Conservation (phyloP, 2,113 vertebrate species). For the Pseudonaja textilis region DNA sequence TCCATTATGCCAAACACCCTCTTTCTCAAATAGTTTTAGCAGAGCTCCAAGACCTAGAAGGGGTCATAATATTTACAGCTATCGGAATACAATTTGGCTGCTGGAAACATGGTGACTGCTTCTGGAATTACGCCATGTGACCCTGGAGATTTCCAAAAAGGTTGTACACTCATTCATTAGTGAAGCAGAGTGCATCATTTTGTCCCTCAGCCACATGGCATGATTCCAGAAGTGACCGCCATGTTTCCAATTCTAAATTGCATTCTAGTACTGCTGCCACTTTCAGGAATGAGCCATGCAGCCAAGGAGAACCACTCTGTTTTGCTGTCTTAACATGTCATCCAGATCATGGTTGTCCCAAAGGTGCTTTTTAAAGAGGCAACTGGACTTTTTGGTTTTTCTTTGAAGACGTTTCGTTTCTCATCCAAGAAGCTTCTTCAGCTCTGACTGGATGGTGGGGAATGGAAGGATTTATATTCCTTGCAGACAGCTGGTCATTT, state of each 20-base stretch:
- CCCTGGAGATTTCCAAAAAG: background rate
- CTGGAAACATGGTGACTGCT: background rate
- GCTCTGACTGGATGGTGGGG: no score
- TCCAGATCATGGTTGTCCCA: no score
- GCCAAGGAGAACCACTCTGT: background rate
- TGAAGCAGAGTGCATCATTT: background rate
- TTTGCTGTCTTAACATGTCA: background rate
- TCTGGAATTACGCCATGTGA: background rate
- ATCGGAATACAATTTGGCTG: background rate
- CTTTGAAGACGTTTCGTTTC: no score
- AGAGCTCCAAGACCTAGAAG: background rate
- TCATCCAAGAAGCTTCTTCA: no score
- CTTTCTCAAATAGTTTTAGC: background rate
- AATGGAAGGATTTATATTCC: no score
- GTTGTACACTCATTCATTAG: background rate
- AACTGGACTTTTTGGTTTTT: no score
- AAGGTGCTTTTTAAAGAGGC: no score
- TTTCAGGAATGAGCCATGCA: background rate
- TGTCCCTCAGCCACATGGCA: background rate
- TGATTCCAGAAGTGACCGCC: background rate
- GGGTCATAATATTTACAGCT: background rate
- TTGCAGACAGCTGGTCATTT: no score
- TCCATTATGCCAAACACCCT: background rate
- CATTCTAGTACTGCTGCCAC: no score
- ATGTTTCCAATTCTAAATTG: background rate